Evolutionary conservation across 2,113 vertebrate genomes (phyloP), one percentile per base, ranked within the genome.

Genomic region (Lagopus muta): DNA sequence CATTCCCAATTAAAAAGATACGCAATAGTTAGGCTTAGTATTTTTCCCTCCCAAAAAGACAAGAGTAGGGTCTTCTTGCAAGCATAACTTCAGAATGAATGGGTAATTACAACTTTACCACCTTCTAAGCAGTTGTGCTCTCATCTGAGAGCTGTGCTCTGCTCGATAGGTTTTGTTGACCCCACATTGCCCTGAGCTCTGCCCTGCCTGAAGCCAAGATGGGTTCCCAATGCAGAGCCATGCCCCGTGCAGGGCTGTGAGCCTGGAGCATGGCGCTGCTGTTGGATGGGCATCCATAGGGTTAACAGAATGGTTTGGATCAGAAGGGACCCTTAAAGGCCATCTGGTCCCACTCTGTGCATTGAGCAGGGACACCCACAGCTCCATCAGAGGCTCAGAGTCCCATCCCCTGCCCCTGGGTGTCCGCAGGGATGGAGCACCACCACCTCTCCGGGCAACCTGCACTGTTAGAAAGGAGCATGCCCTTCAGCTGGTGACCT

Each of bases 401-500:
- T 22, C 48, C 48, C 48, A 8, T 54, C 27, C 52, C 52, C 14
- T 54, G 52, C 30, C 52, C 52, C 5, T 28, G 15, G 27, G 15
- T 16, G 15, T 54, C 52, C 28, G 15, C 27, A 54, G 52, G 9
- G 52, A 28, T 54, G 14, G 27, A 8, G 52, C 52, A 54, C 16
- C 52, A 16, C 15, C 52, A 28, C 52, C 15, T 54, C 27, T 54
- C 27, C 16, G 52, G 13, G 52, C 52, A 54, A 16, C 27, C 52
- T 54, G 52, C 14, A 8, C 5, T 54, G 52, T 54, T 54, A 54
- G 66, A 28, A 69, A 86, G 50, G 66, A 67, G 15, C 1, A 0
- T 20, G 48, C 52, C 80, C 78, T 92, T 86, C 72, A 83, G n/a
- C 92, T 48, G 57, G 75, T 91, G 96, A 86, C 94, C 86, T 96